Base-by-base conservation (phyloP, 2,113 vertebrate genomes). In the Puma concolor region DNA sequence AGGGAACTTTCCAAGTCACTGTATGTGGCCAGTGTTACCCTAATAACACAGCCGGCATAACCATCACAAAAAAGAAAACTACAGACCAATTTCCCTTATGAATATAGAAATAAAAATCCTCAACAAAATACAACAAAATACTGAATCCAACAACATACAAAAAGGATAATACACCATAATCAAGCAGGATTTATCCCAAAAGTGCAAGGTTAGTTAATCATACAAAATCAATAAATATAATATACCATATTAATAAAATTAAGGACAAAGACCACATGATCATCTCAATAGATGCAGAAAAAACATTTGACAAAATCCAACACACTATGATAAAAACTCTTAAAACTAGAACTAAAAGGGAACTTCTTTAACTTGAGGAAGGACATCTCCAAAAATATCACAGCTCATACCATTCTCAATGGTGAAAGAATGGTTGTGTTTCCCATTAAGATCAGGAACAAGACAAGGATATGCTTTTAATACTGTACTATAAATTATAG, bases 201-300 rank as follows among this genome's bases (percentile, higher is more conserved):
- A 96, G 11, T 92, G 8, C 57, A 89, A 89, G 27, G 29, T 89
- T 94, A 63, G 16, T 86, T 89, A 66, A 94, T 92, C 7, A 63
- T 74, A 80, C 57, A 94, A 80, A 94, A 94, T 71, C 17, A 84
- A 31, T 95, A 23, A 67, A 15, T 79, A 19, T 71, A 60, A 83
- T 63, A 60, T 1, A 15, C 7, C 12, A 12, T 80, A 48, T 36
- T 64, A 92, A 88, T 60, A 91, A n/a, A 82, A 52, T 57, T 57
- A 96, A 79, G 21, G 48, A 67, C 44, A 79, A 48, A 91, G 79
- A 48, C 33, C 27, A 86, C 38, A 27, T 19, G 16, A 41, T 82
- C 38, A 83, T 85, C 52, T 60, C 31, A 92, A 57, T 52, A 85
- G 29, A 66, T 67, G 9, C 33, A 27, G n/a, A 67, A 74, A 92